These are phyloP conservation scores for Hippocampus mohnikei DNA, from an alignment of 2,113 vertebrate genomes.

Conservation along the genomic window DNA sequence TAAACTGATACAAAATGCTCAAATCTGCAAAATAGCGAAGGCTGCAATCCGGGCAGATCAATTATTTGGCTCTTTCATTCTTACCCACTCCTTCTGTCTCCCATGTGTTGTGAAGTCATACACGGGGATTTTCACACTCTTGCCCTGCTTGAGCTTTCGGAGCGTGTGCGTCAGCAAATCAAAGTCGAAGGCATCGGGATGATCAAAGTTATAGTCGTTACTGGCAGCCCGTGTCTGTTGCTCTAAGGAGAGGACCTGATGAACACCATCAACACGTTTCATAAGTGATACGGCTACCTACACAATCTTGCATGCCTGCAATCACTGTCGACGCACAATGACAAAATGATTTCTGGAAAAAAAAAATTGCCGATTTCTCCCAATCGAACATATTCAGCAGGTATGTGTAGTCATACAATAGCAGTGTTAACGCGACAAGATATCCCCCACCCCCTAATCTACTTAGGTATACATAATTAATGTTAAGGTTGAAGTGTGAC, in stretches of 20 bases:
- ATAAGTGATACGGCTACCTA: background rate
- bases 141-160: conserved; percentile 94
- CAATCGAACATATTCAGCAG: background rate
- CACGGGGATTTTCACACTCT: conserved; percentile 93
- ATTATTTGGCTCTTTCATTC: conserved; percentile 23
- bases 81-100: conserved; percentile 95
- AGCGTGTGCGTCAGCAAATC: conserved; percentile 86
- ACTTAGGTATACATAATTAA: too few relatives aligned
- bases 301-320: background rate
- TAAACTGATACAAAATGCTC: background rate
- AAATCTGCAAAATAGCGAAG: background rate
- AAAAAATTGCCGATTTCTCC: background rate
- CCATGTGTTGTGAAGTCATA: conserved; percentile 96
- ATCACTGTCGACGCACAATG: conserved; percentile 1
- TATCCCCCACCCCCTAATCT: too few relatives aligned
- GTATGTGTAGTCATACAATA: too few relatives aligned
- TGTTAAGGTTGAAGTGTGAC: too few relatives aligned
- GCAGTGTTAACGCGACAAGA: too few relatives aligned
- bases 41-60: conserved; percentile 10
- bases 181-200: conserved; percentile 95
- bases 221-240: conserved; percentile 84
- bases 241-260: conserved; percentile 85
- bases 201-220: conserved; percentile 96
- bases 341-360: conserved; percentile 1
- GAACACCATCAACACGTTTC: background rate